Percentiles rank a stretch among this genome's conserved stretches.
Evolutionary conservation across 2,113 vertebrate genomes (phyloP).

Genomic region (Salminus brasiliensis): DNA sequence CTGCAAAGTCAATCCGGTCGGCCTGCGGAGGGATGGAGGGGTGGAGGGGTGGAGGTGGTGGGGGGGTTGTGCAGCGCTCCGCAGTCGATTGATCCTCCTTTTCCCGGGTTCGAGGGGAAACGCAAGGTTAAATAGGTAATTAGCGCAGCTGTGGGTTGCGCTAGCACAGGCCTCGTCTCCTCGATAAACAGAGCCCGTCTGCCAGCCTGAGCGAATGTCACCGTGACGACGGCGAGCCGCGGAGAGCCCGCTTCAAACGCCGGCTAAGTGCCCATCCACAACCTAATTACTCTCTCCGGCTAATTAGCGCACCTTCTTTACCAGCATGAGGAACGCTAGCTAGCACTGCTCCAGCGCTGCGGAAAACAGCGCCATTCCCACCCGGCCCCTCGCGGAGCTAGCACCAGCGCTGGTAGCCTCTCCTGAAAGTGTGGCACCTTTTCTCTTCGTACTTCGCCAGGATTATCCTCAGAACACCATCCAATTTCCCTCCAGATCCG

Average conservation of each 20-base stretch:
- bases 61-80: no score
- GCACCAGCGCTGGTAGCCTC: slow-evolving; percentile 2
- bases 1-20: background rate
- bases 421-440: background rate
- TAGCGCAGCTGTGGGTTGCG: slow-evolving; percentile 43
- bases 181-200: slow-evolving; percentile 62
- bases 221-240: slow-evolving; percentile 31
- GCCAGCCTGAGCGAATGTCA: slow-evolving; percentile 49
- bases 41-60: no score
- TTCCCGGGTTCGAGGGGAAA: slow-evolving; percentile 31
- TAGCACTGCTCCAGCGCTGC: no score
- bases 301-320: slow-evolving; percentile 54
- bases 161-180: slow-evolving; percentile 58
- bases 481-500: slow-evolving; percentile 50
- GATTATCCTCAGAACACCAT: slow-evolving; percentile 64
- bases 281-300: slow-evolving; percentile 44
- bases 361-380: no score
- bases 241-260: slow-evolving; percentile 49
- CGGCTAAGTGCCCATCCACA: slow-evolving; percentile 31
- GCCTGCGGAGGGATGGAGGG: slow-evolving; percentile 32
- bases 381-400: background rate
- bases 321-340: background rate
- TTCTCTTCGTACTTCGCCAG: slow-evolving; percentile 62
- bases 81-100: slow-evolving; percentile 55
- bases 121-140: slow-evolving; percentile 65